Percentiles rank a stretch among this genome's conserved stretches.
phyloP scores from a whole-genome alignment of 1,140 invertebrate species.

The Lineus longissimus region DNA sequence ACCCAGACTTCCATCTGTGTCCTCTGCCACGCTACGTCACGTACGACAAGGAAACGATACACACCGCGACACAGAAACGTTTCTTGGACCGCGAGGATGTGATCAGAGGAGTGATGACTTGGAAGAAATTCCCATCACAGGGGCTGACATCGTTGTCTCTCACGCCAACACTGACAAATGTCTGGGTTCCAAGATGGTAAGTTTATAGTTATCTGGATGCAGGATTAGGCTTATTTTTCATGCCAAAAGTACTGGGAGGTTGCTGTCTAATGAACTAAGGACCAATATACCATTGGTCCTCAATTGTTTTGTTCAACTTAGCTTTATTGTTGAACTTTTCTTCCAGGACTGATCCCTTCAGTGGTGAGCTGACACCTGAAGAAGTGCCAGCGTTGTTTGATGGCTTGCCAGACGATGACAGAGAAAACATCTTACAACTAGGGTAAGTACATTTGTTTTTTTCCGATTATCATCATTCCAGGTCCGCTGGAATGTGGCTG shows the following conservation, averaged over 20 bases:
- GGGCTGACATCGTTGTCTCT: conserved; percentile 46
- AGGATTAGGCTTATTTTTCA: not conserved
- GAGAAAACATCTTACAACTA: conserved; percentile 24
- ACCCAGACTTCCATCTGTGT: conserved; percentile 50
- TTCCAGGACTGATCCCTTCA: conserved; percentile 46
- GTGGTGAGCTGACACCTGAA: conserved; percentile 39
- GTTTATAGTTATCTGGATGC: conserved; percentile 11
- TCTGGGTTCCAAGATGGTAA: conserved; percentile 52
- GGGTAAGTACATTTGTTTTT: conserved; percentile 27
- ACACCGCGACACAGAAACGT: conserved; percentile 45
- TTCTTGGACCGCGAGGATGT: conserved; percentile 51
- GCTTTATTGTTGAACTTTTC: not conserved
- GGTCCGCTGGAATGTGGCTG: too few species aligned
- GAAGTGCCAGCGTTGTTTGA: conserved; percentile 38
- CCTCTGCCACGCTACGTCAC: conserved; percentile 43
- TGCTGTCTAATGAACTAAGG: not conserved
- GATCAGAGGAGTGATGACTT: conserved; percentile 48
- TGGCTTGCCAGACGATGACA: conserved; percentile 40
- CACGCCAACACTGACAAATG: conserved; percentile 48
- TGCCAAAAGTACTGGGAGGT: not conserved
- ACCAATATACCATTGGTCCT: not conserved
- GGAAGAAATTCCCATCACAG: conserved; percentile 53
- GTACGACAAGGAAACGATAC: conserved; percentile 25
- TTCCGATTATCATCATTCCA: too few species aligned
- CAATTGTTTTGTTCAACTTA: not conserved